Evolutionary conservation across 2,113 vertebrate species (phyloP), one percentile per base, ranked within the genome.

Genomic region (Alexandromys fortis): DNA sequence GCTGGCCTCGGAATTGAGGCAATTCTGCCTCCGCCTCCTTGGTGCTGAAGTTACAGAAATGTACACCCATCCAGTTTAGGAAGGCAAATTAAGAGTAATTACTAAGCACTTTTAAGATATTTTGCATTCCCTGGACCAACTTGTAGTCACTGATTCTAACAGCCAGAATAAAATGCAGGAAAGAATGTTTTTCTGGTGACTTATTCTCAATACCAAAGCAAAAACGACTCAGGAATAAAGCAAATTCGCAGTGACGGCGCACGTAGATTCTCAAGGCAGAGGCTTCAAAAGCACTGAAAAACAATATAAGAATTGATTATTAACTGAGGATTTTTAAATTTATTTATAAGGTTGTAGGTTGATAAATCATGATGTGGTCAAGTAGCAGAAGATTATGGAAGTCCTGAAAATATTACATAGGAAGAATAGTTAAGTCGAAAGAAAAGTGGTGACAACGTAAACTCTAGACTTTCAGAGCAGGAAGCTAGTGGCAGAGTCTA

Each of bases 391-490:
- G 55, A 58, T 55, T 76, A 82, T 24, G 24, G 22, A 33, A 58
- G 49, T 90, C 26, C 30, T 38, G 55, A 92, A 95, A 92, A 86
- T 49, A 6, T 16, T 33, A 55, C 65, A 42, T 89, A 33, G 45
- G 88, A 89, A 91, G 35, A 87, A 87, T 30, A 77, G 35, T 55
- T 75, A 95, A 96, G 42, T 76, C 55, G 76, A 88, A 88, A 24
- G n/a, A 91, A 72, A 38, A 77, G n/a, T 35, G 7, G 38, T 7
- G 58, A 67, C 86, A 52, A 63, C 13, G 9, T 72, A 75, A 76
- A 49, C 12, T 82, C 38, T 70, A 38, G 38, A 70, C 67, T 89
- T 75, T 3, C 35, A 90, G 63, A 26, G 30, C 61, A 78, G 52
- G 79, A 45, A 79, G n/a, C 30, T 6, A 83, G 68, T 21, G 24